phyloP scores from a whole-genome alignment of 64 coral and sea anemone species.

The Astreopora myriophthalma region DNA sequence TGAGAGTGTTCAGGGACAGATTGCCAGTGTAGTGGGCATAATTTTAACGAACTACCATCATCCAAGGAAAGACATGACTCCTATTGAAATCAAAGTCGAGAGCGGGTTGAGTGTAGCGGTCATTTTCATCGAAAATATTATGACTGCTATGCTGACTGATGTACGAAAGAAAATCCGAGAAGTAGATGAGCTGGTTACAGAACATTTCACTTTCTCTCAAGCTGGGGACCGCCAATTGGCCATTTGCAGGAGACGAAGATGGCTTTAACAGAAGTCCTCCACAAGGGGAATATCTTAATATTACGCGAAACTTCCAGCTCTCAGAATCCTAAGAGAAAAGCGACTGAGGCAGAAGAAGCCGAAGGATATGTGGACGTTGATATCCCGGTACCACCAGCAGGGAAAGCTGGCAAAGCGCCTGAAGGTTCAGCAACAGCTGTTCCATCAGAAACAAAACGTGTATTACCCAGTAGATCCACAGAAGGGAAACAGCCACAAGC shows the following conservation, averaged over 20 bases:
- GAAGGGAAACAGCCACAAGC: background rate
- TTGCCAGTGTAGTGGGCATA: background rate
- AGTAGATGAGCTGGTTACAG: slow-evolving; percentile 8
- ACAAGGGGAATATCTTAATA: background rate
- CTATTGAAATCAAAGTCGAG: background rate
- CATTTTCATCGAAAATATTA: background rate
- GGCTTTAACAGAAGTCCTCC: background rate
- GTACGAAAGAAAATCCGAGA: background rate
- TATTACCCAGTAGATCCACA: background rate
- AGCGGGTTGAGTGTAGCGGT: background rate
- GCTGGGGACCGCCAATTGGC: slow-evolving; percentile 3
- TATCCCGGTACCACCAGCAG: background rate
- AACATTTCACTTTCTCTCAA: background rate
- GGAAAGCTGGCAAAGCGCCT: background rate
- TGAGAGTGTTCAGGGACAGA: background rate
- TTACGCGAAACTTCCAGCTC: background rate
- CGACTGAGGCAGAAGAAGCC: background rate
- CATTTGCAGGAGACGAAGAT: background rate
- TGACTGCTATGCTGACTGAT: background rate
- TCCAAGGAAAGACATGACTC: background rate
- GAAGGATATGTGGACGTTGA: background rate
- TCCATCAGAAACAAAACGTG: background rate
- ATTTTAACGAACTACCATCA: background rate
- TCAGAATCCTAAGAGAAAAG: background rate
- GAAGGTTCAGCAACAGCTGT: background rate